These are phyloP conservation scores for Nothobranchius furzeri DNA, from an alignment of 2,113 vertebrate species.

Conservation along the genomic window DNA sequence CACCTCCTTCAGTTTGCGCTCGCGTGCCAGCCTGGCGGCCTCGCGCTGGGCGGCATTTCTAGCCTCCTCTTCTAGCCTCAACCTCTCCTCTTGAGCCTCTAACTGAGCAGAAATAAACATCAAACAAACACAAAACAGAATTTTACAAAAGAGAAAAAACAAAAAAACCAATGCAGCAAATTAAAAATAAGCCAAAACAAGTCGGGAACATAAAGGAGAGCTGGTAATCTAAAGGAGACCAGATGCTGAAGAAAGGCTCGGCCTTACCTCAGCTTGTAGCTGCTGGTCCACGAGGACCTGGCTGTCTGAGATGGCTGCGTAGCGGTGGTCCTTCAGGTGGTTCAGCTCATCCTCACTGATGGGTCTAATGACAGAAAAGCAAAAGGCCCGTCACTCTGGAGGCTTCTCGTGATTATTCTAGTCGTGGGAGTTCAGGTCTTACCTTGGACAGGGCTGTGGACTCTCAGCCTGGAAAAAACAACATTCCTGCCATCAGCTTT, in stretches of 20 bases:
- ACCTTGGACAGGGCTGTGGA: slow-evolving; percentile 75
- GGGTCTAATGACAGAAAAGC: slow-evolving; percentile 75
- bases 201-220: slow-evolving; percentile 19
- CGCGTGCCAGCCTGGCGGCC: slow-evolving; percentile 94
- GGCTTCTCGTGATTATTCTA: neutral
- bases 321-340: slow-evolving; percentile 87
- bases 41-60: slow-evolving; percentile 93
- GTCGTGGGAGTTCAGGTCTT: neutral
- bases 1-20: slow-evolving; percentile 96
- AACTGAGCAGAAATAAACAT: slow-evolving; percentile 91
- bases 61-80: slow-evolving; percentile 99
- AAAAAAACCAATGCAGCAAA: slow-evolving; percentile 68
- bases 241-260: neutral
- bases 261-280: slow-evolving; percentile 86
- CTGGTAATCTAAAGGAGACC: neutral
- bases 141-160: slow-evolving; percentile 48
- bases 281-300: slow-evolving; percentile 88
- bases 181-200: slow-evolving; percentile 52
- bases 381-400: too few relatives aligned
- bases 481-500: neutral
- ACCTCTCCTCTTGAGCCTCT: slow-evolving; percentile 99
- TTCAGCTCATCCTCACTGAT: slow-evolving; percentile 93
- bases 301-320: slow-evolving; percentile 88
- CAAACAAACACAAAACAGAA: slow-evolving; percentile 81
- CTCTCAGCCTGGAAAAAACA: slow-evolving; percentile 73